These are phyloP conservation scores for Upupa epops DNA, from an alignment of 2,113 vertebrate genomes.

Conservation along the genomic window DNA sequence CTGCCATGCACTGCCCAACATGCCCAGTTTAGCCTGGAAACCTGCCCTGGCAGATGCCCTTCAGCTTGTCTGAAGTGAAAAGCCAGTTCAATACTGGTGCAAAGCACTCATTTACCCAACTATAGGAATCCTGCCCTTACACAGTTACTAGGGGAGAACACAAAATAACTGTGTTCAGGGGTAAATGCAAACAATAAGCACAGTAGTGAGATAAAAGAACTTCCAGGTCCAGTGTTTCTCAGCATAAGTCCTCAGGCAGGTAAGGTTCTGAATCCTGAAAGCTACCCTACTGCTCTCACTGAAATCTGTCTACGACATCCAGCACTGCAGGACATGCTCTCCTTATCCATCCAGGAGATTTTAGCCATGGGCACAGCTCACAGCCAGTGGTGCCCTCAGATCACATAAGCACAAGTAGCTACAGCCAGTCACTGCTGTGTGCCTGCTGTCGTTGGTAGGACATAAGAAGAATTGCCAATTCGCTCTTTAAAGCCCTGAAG, in stretches of 20 bases:
- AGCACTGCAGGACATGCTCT: not conserved
- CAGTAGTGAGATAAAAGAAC: not conserved
- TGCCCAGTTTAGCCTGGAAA: not conserved
- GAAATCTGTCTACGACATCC: not conserved
- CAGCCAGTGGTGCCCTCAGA: not conserved
- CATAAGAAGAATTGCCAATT: constrained; percentile 84
- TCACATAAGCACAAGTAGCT: not conserved
- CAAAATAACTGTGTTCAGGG: not conserved
- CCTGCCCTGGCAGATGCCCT: not conserved
- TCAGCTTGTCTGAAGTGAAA: not conserved
- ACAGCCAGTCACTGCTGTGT: constrained; percentile 16
- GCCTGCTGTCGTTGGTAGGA: constrained; percentile 76
- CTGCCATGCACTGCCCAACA: not conserved
- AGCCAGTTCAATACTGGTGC: not conserved
- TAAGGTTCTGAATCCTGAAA: not conserved
- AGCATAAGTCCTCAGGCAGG: not conserved
- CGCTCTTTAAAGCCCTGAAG: constrained; percentile 85
- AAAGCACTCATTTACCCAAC: not conserved
- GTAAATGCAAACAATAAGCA: not conserved
- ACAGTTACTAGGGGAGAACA: not conserved
- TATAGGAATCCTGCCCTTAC: not conserved
- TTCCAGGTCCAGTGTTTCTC: not conserved
- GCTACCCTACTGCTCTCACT: not conserved
- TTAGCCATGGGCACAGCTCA: not conserved
- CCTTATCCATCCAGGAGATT: not conserved